Percentiles rank a stretch among this genome's conserved stretches.
Conservation (phyloP, 2,888 invertebrate species). For the Teleiodes luculella region DNA sequence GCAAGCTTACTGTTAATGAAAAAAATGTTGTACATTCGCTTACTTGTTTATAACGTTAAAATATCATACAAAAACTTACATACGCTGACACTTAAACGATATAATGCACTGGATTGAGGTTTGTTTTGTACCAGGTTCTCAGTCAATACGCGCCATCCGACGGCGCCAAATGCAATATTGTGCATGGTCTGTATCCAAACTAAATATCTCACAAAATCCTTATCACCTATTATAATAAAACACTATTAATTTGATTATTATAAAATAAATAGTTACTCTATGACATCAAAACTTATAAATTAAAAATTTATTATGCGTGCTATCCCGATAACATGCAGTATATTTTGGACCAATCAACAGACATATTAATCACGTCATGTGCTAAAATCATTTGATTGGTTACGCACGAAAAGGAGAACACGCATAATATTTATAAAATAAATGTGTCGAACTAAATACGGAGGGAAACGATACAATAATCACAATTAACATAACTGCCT, state of each 20-base stretch:
- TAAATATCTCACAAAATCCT: slow-evolving; percentile 49
- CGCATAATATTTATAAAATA: slow-evolving; percentile 16
- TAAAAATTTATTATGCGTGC: slow-evolving; percentile 1
- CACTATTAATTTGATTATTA: slow-evolving; percentile 34
- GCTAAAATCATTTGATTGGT: background rate
- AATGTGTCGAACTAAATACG: slow-evolving; percentile 51
- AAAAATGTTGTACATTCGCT: slow-evolving; percentile 54
- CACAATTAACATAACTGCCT: slow-evolving; percentile 37
- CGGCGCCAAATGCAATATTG: slow-evolving; percentile 62
- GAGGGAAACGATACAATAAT: slow-evolving; percentile 56
- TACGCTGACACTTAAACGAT: slow-evolving; percentile 57
- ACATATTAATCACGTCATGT: background rate
- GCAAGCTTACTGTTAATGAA: slow-evolving; percentile 49
- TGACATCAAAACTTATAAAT: slow-evolving; percentile 21
- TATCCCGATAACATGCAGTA: background rate
- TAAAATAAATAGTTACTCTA: slow-evolving; percentile 65
- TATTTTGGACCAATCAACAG: slow-evolving; percentile 31
- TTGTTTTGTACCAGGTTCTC: slow-evolving; percentile 67
- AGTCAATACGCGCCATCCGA: slow-evolving; percentile 45
- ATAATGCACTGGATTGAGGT: slow-evolving; percentile 69
- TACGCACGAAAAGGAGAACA: background rate
- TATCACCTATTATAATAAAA: slow-evolving; percentile 33
- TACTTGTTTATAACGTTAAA: slow-evolving; percentile 48
- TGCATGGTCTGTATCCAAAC: slow-evolving; percentile 58
- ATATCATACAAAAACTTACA: slow-evolving; percentile 70